Base-by-base conservation (phyloP, 2,888 invertebrate species). In the Lissonota sp. region DNA sequence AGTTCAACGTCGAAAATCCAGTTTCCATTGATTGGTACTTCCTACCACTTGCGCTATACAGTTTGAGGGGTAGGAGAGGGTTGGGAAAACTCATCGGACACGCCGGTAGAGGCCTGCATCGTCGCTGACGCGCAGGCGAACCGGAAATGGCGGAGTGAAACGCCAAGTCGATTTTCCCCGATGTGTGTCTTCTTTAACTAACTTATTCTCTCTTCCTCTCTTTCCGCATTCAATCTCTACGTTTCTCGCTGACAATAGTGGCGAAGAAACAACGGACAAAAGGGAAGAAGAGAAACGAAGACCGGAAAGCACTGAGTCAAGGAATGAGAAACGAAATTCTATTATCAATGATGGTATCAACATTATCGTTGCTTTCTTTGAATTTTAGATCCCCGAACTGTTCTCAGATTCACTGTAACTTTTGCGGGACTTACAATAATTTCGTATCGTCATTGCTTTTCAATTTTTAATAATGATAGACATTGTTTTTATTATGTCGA, bases 21-120 rank as follows among this genome's bases (percentile, higher is more conserved):
- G 72, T 64, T 83, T 76, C 60, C 83, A 83, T 83, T 82, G 77
- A 82, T 82, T 80, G 80, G 60, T 66, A 69, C 46, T 76, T 74
- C 66, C 78, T 77, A 39, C 55, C 51, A 46, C 62, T 46, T 62
- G 53, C 58, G 57, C 42, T 76, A 66, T 73, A 60, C 26, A 76
- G n/a, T 26, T 26, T 26, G 49, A 12, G n/a, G 0, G 6, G 49
- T n/a, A n/a, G 46, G 10, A 46, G 49, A 12, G 49, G 49, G n/a
- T 5, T 10, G 66, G 14, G 53, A 69, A 71, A 79, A 53, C 67
- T 67, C 51, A 72, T 62, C 57, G 79, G 70, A 70, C 75, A 62
- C 60, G 44, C 70, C 69, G 64, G 12, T 66, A 66, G 58, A 46
- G 60, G 66, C 51, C 39, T 39, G 76, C 60, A 49, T 49, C 66